phyloP scores from a whole-genome alignment of 2,888 invertebrate species.

The Hermaeophaga mercurialis region DNA sequence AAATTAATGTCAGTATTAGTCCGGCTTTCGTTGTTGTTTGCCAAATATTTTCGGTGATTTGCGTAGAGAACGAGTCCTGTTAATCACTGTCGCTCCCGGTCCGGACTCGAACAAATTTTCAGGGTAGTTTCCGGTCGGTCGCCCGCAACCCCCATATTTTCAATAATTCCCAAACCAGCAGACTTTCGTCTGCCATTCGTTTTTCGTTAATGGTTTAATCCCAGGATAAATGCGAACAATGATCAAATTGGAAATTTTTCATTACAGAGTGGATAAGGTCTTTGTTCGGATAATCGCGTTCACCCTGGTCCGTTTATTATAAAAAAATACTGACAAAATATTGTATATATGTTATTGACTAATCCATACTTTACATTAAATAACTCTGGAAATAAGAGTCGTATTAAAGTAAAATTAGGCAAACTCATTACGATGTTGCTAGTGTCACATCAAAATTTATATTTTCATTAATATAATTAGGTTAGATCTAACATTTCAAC shows the following conservation, averaged over 20 bases:
- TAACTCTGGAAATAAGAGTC: no score
- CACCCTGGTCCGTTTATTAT: no score
- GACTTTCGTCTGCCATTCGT: background rate
- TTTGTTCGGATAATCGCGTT: no score
- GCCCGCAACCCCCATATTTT: constrained; percentile 30
- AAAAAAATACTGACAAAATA: no score
- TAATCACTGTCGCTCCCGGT: constrained; percentile 41
- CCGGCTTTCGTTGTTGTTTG: constrained; percentile 27
- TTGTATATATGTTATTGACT: no score
- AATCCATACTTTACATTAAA: no score
- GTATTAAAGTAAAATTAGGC: no score
- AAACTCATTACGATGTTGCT: no score
- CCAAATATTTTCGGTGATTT: constrained; percentile 36
- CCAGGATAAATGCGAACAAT: background rate
- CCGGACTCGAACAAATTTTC: constrained; percentile 38
- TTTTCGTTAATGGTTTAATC: constrained; percentile 8
- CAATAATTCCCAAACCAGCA: constrained; percentile 7
- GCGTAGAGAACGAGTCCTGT: constrained; percentile 36
- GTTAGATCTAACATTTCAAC: no score
- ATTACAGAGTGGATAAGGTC: no score
- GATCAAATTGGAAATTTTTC: background rate
- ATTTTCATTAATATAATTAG: no score
- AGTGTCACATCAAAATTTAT: no score
- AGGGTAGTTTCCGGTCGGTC: constrained; percentile 36
- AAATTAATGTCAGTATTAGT: constrained; percentile 28